Conservation (phyloP, 2,888 invertebrate genomes). For the Theretra japonica region DNA sequence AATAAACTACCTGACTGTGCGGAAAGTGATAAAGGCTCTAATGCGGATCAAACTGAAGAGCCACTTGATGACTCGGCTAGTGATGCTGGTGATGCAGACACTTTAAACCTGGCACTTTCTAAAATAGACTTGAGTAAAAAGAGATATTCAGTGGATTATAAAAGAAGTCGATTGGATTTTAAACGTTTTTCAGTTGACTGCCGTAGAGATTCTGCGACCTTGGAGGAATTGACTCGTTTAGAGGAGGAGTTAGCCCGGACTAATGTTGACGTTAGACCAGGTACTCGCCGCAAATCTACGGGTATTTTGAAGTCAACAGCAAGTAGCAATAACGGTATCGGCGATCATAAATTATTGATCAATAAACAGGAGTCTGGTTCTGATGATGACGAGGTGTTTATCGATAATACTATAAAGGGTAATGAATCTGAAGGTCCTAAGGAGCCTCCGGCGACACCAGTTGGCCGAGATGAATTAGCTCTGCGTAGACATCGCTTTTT, state of each 20-base stretch:
- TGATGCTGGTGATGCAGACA: conserved; percentile 59
- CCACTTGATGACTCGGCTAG: conserved; percentile 51
- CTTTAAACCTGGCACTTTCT: conserved; percentile 57
- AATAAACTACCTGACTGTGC: conserved; percentile 21
- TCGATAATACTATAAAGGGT: conserved; percentile 65
- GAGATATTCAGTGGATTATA: conserved; percentile 76
- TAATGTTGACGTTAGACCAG: conserved; percentile 70
- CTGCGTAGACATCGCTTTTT: conserved; percentile 91
- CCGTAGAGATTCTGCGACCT: conserved; percentile 69
- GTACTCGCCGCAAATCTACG: conserved; percentile 72
- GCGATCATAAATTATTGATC: conserved; percentile 54
- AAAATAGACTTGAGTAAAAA: conserved; percentile 69
- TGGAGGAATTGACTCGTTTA: conserved; percentile 70
- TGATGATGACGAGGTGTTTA: conserved; percentile 87
- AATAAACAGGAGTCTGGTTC: conserved; percentile 59
- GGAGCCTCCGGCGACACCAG: conserved; percentile 90
- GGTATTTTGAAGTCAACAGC: conserved; percentile 78
- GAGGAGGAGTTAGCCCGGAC: conserved; percentile 75
- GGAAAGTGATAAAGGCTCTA: conserved; percentile 37
- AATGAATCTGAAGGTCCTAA: conserved; percentile 81
- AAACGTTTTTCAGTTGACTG: conserved; percentile 78
- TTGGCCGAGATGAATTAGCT: conserved; percentile 91
- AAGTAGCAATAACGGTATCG: conserved; percentile 64
- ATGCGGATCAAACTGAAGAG: conserved; percentile 49
- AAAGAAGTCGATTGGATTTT: conserved; percentile 70